Evolutionary conservation across 2,113 vertebrate species (phyloP), one percentile per base, ranked within the genome.

Genomic region (Axis porcinus): DNA sequence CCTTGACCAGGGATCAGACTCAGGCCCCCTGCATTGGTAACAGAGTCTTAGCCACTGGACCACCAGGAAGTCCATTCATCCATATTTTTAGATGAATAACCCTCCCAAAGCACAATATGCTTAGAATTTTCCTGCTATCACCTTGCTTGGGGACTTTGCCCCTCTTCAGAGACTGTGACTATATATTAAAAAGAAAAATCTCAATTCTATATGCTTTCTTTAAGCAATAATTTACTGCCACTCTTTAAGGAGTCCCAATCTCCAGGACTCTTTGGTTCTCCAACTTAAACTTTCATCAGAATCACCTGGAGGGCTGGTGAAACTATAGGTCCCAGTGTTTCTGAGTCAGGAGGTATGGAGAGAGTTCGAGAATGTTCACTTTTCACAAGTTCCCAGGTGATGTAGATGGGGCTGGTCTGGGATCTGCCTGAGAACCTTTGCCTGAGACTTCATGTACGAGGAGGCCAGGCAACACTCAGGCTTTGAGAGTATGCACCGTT

Each of bases 401-500:
- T 12, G 25, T 7, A 13, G 17, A 55, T 27, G 27, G 1, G 9
- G 25, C 36, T 30, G 21, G 40, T 28, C 28, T 62, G 90, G 45
- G 92, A 9, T 16, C 30, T 5, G 57, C 17, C 10, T n/a, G 78
- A 45, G 47, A 23, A 47, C 7, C 1, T 0, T 54, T 60, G 57
- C 43, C 70, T 2, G 83, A 43, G 83, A 74, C 19, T 14, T 84
- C 89, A 23, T 0, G 43, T 6, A 2, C 57, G 60, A 15, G 55
- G 27, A 64, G 43, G 28, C n/a, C 55, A 25, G 17, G 74, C 4
- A 14, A 60, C 40, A 23, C 45, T 36, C 52, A 7, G 1, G 33
- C 23, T 55, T 47, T 81, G 57, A 30, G 36, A 30, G 33, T 36
- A 7, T 6, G 15, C n/a, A 1, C 30, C 0, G 0, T 33, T 67